phyloP scores from a whole-genome alignment of 2,113 vertebrate genomes.

The Globicephala melas region DNA sequence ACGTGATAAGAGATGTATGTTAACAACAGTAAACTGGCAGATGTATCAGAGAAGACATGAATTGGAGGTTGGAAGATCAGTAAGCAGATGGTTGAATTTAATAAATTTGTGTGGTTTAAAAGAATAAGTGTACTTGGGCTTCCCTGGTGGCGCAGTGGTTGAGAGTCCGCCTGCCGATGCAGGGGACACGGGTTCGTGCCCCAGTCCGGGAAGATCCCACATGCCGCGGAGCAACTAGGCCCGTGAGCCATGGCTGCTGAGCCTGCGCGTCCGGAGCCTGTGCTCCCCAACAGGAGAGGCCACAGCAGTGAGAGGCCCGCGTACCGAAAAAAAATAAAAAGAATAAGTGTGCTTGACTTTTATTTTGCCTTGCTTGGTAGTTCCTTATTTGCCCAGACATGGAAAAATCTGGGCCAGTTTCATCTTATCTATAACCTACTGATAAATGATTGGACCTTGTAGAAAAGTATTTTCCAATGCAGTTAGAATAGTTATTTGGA shows the following conservation, averaged over 20 bases:
- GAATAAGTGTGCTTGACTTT: neutral
- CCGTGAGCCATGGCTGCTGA: too few relatives aligned
- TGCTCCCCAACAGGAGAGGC: too few relatives aligned
- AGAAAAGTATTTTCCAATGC: neutral
- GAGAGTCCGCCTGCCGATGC: too few relatives aligned
- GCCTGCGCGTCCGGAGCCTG: too few relatives aligned
- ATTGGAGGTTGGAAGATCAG: neutral
- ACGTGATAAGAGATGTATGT: neutral
- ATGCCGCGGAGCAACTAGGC: too few relatives aligned
- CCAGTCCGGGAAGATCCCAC: too few relatives aligned
- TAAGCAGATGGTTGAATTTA: neutral
- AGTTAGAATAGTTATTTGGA: neutral
- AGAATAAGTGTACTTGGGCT: neutral
- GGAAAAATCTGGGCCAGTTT: neutral
- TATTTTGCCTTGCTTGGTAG: neutral
- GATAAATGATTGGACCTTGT: neutral
- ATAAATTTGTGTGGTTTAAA: neutral
- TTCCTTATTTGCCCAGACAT: neutral
- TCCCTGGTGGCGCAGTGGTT: too few relatives aligned
- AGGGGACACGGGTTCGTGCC: too few relatives aligned
- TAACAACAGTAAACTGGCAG: neutral
- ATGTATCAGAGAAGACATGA: neutral
- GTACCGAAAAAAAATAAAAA: neutral
- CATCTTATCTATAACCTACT: neutral
- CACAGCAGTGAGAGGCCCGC: too few relatives aligned